Conservation (phyloP, 1,140 invertebrate genomes). For the Drosophila pallidifrons region DNA sequence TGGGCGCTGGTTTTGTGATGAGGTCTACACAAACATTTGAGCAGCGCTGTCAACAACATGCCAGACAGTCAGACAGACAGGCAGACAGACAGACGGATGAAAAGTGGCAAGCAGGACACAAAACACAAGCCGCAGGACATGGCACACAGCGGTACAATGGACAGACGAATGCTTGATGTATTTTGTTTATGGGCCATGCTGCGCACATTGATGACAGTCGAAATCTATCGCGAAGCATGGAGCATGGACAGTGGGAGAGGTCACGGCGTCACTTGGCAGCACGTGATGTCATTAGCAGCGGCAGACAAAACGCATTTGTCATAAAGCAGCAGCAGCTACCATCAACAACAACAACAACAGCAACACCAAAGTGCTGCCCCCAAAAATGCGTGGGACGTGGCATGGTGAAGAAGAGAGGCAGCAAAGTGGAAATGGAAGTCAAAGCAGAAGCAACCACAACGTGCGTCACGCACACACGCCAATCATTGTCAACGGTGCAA, state of each 20-base stretch:
- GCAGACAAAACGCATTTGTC: conserved; percentile 68
- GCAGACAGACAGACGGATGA: not conserved
- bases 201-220: conserved; percentile 76
- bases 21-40: conserved; percentile 70
- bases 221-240: conserved; percentile 48
- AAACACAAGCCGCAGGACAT: conserved; percentile 39
- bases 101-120: not conserved
- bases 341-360: too few species aligned
- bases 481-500: conserved; percentile 66
- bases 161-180: conserved; percentile 66
- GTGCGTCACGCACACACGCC: conserved; percentile 68
- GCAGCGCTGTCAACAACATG: conserved; percentile 73
- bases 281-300: conserved; percentile 79
- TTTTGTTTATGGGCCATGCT: conserved; percentile 73
- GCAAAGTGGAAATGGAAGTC: conserved; percentile 25
- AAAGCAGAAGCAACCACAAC: conserved; percentile 68
- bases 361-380: conserved; percentile 58
- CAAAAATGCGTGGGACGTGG: conserved; percentile 35
- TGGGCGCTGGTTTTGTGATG: conserved; percentile 30
- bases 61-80: conserved; percentile 14
- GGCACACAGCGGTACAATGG: conserved; percentile 5
- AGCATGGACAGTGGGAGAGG: not conserved
- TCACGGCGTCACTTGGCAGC: conserved; percentile 44
- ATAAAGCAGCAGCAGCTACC: conserved; percentile 69
- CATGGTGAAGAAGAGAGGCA: not conserved